Evolutionary conservation across 92 coral and sea anemone genomes (phyloP).

Genomic region (Palythoa grandiflora): DNA sequence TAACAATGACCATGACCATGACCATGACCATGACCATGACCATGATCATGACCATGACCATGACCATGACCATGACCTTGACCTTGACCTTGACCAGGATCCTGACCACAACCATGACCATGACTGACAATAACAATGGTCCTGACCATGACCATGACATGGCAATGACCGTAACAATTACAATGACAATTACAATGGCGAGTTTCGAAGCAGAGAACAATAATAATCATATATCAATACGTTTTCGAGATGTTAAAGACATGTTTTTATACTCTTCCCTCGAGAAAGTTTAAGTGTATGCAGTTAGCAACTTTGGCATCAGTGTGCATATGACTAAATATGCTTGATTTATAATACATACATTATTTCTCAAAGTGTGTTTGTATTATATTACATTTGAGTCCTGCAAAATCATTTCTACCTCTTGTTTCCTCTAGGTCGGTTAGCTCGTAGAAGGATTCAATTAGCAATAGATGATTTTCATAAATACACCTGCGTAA

Average conservation of each 20-base stretch:
- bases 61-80: neutral
- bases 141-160: neutral
- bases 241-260: neutral
- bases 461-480: conserved; percentile 66
- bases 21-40: neutral
- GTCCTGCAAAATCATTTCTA: neutral
- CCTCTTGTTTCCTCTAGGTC: neutral
- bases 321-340: too few species aligned
- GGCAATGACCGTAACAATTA: neutral
- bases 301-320: too few species aligned
- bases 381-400: neutral
- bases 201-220: neutral
- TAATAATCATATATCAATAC: neutral
- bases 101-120: neutral
- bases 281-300: too few species aligned
- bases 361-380: neutral
- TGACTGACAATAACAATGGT: too few species aligned
- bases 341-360: too few species aligned
- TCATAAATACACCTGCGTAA: conserved; percentile 78
- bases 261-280: too few species aligned
- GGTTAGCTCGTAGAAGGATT: conserved; percentile 57
- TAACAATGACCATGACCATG: neutral
- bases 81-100: too few species aligned
- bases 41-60: neutral
- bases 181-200: neutral